Evolutionary conservation across 92 coral and sea anemone species (phyloP).

Genomic region (Paragorgia papillata): DNA sequence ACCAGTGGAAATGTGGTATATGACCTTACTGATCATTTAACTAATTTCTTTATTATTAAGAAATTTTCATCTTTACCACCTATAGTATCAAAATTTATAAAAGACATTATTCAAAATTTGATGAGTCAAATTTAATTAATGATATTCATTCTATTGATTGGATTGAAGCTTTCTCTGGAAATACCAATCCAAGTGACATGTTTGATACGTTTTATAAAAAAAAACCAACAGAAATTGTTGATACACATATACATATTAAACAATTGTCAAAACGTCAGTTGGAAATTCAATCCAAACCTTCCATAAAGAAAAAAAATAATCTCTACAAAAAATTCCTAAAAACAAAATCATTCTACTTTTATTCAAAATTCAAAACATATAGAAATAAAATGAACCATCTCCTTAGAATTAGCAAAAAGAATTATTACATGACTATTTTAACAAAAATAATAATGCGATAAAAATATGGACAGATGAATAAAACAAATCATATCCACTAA

Average conservation of each 20-base stretch:
- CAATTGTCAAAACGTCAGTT: conserved; percentile 37
- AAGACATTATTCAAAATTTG: conserved; percentile 53
- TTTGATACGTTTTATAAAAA: not conserved
- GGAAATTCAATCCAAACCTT: conserved; percentile 38
- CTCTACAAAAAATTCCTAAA: conserved; percentile 32
- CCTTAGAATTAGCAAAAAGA: conserved; percentile 32
- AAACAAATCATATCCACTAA: conserved; percentile 53
- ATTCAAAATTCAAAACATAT: conserved; percentile 38
- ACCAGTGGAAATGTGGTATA: conserved; percentile 55
- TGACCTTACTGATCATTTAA: conserved; percentile 55
- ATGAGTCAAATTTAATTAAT: conserved; percentile 39
- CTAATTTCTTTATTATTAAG: conserved; percentile 53
- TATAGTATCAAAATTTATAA: conserved; percentile 34
- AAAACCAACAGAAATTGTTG: conserved; percentile 8
- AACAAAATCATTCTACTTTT: conserved; percentile 42
- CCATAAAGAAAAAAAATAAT: conserved; percentile 50
- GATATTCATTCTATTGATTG: conserved; percentile 45
- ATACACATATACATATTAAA: conserved; percentile 53
- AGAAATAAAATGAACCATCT: conserved; percentile 55
- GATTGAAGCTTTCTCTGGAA: conserved; percentile 6
- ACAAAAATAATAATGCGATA: conserved; percentile 20
- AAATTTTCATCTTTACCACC: conserved; percentile 44
- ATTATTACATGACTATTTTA: conserved; percentile 39
- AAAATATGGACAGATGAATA: conserved; percentile 51
- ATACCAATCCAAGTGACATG: not conserved